Percentiles rank a stretch among this genome's conserved stretches.
These are phyloP conservation scores for Poecilia picta DNA, from an alignment of 2,797 vertebrate species.

Conservation along the genomic window DNA sequence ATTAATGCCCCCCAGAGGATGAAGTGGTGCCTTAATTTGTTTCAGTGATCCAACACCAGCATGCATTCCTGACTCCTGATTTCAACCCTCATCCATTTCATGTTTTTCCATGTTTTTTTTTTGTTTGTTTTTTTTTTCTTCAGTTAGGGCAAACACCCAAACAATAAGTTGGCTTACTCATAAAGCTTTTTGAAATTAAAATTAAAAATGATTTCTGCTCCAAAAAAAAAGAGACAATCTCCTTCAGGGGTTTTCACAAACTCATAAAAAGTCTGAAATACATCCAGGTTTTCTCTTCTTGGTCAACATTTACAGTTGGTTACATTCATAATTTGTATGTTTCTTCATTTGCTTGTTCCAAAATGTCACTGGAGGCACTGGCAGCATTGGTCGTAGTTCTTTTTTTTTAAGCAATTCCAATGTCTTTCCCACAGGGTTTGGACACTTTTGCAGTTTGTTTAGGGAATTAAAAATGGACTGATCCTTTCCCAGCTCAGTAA, in stretches of 20 bases:
- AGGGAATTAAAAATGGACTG: neutral
- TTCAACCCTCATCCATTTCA: neutral
- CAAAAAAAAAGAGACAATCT: neutral
- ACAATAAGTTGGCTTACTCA: neutral
- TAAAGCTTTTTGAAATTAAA: neutral
- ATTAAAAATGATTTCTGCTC: neutral
- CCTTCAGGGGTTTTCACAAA: neutral
- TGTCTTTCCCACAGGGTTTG: neutral
- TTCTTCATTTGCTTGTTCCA: neutral
- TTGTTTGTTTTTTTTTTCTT: neutral
- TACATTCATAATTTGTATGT: neutral
- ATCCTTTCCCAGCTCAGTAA: neutral
- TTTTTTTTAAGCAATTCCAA: neutral
- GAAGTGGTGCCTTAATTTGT: constrained; percentile 13
- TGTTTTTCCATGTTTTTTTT: neutral
- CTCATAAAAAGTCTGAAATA: neutral
- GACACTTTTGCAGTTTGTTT: neutral
- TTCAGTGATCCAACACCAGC: constrained; percentile 26
- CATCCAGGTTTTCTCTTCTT: neutral
- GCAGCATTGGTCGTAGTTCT: neutral
- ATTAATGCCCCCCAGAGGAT: constrained; percentile 63
- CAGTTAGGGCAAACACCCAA: neutral
- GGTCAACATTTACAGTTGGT: neutral
- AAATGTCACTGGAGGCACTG: neutral
- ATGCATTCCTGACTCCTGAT: neutral